Base-by-base conservation (phyloP, 2,888 invertebrate genomes). In the Machimus atricapillus region DNA sequence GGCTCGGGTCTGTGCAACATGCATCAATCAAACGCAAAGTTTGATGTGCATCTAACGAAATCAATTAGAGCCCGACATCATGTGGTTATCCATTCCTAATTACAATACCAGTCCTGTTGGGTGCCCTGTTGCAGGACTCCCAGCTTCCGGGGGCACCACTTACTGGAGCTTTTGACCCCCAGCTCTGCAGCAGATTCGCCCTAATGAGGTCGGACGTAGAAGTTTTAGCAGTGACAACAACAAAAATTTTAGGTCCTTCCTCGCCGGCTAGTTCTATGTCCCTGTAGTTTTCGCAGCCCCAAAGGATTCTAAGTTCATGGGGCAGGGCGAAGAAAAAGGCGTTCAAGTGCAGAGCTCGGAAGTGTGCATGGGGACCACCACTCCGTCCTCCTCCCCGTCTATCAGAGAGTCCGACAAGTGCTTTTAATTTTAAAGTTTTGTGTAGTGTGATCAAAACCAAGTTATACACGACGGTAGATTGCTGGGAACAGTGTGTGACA, bases 341-440 rank as follows among this genome's bases (percentile, higher is more conserved):
- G 85, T 58, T 74, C 46, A 74, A 73, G 58, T 82, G 58, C 34
- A 43, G 56, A 34, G 81, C 56, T 19, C 31, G 1, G 27, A 16
- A 16, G 46, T 56, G 52, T 56, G 19, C 56, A 82, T n/a, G n/a
- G n/a, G 16, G 56, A 7, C 27, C 12, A n/a, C n/a, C n/a, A n/a
- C n/a, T 31, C 3, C 34, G 40, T 37, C 40, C 37, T n/a, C 16
- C 40, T 6, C 43, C 85, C 43, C 83, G 23, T 1, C 83, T 74
- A 43, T 73, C 23, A n/a, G 74, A n/a, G 74, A 73, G 27, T 27
- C 16, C 73, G 43, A 40, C 85, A 43, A 85, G 74, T 73, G 85
- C 85, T 85, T 85, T 85, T 85, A 85, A 85, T 85, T 85, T 85
- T 40, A 85, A 85, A 85, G 73, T 85, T 85, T 85, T 85, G 43